These are phyloP conservation scores for Pristiophorus japonicus DNA, from an alignment of 2,113 vertebrate species.

Conservation along the genomic window DNA sequence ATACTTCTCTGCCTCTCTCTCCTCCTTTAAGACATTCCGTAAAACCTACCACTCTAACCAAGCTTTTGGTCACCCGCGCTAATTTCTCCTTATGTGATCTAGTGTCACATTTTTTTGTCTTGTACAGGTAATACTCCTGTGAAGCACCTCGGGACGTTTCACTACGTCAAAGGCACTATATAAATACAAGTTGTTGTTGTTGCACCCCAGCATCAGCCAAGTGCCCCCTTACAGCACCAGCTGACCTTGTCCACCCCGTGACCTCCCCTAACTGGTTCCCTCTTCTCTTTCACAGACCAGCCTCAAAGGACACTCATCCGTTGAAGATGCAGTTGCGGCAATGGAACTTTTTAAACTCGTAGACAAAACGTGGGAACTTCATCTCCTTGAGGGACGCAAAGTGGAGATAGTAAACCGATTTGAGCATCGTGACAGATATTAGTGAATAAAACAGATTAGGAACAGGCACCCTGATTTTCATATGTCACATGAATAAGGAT, in stretches of 20 bases:
- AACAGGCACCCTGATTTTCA: background rate
- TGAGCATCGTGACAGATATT: background rate
- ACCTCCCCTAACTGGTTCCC: background rate
- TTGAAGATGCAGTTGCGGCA: constrained; percentile 46
- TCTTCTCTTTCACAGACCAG: constrained; percentile 40
- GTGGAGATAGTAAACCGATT: constrained; percentile 34
- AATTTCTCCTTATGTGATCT: no score
- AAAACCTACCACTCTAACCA: no score
- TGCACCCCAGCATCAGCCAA: background rate
- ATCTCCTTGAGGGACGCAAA: background rate
- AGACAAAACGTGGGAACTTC: constrained; percentile 14
- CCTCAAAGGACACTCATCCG: constrained; percentile 42
- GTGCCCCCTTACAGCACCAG: background rate
- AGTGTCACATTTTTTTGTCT: no score
- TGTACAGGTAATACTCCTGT: no score
- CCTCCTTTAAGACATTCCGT: no score
- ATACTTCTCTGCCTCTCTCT: no score
- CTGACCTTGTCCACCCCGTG: background rate
- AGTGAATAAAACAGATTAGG: constrained; percentile 34
- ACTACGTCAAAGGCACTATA: no score
- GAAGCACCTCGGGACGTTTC: no score
- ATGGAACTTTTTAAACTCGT: constrained; percentile 47
- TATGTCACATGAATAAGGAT: background rate
- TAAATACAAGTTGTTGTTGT: no score
- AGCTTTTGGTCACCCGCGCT: no score